Evolutionary conservation across 2,888 invertebrate genomes (phyloP).

Genomic region (Cosmia trapezina): DNA sequence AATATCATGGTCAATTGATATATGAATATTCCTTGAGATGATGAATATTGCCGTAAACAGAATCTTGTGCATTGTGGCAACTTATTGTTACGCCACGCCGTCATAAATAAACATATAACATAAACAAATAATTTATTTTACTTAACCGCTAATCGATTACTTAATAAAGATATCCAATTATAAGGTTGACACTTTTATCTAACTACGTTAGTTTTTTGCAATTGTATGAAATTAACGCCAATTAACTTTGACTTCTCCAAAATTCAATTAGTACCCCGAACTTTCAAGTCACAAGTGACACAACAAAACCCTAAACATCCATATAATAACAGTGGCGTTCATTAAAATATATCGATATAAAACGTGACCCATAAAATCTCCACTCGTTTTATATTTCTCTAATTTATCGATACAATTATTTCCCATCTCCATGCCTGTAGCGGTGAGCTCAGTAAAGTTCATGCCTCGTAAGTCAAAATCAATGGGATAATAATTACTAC

Average conservation of each 20-base stretch:
- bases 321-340: background rate
- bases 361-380: constrained; percentile 42
- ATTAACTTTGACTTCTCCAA: constrained; percentile 3
- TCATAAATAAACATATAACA: background rate
- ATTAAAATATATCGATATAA: constrained; percentile 38
- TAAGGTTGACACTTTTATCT: background rate
- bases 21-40: background rate
- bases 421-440: constrained; percentile 40
- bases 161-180: too few relatives aligned
- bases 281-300: constrained; percentile 31
- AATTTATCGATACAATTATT: constrained; percentile 62
- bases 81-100: rapidly evolving
- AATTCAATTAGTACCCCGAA: constrained; percentile 21
- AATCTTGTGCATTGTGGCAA: too few relatives aligned
- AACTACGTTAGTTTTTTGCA: constrained; percentile 13
- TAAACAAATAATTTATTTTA: background rate
- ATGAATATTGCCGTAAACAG: too few relatives aligned
- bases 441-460: constrained; percentile 56
- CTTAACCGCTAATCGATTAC: background rate
- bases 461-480: constrained; percentile 66
- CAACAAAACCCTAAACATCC: constrained; percentile 24
- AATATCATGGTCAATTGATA: background rate
- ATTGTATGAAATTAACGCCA: constrained; percentile 10
- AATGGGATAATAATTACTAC: constrained; percentile 60
- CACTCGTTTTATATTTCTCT: constrained; percentile 29